Conservation (phyloP, 2,888 invertebrate species). For the Tortrix viridana region DNA sequence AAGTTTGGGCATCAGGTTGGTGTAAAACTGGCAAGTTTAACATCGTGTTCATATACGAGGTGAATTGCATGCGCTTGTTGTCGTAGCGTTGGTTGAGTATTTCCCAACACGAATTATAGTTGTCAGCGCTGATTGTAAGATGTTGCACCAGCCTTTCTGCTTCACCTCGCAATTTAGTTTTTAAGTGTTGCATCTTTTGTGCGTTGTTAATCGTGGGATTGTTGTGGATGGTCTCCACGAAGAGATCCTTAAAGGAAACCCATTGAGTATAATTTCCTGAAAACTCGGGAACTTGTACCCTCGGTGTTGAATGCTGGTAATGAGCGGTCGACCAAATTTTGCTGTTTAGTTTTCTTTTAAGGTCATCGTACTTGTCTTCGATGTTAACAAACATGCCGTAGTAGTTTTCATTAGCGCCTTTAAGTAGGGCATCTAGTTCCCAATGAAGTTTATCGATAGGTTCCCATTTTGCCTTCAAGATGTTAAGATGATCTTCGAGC, state of each 20-base stretch:
- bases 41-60: conserved; percentile 11
- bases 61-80: conserved; percentile 16
- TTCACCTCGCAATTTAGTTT: conserved; percentile 41
- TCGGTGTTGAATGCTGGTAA: conserved; percentile 31
- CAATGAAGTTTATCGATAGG: conserved; percentile 36
- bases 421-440: conserved; percentile 31
- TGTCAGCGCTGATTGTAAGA: conserved; percentile 40
- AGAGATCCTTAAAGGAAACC: conserved; percentile 39
- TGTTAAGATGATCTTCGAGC: conserved; percentile 30
- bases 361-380: conserved; percentile 14
- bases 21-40: conserved; percentile 1
- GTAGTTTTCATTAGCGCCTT: conserved; percentile 22
- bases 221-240: conserved; percentile 40
- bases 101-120: conserved; percentile 40
- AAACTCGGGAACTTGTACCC: conserved; percentile 20
- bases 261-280: conserved; percentile 31
- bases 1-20: conserved; percentile 5
- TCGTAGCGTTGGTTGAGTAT: conserved; percentile 40
- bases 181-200: conserved; percentile 45
- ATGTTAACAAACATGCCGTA: conserved; percentile 7
- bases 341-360: conserved; percentile 11
- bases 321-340: conserved; percentile 36
- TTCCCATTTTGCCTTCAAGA: conserved; percentile 35
- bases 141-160: conserved; percentile 45
- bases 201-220: conserved; percentile 39